Base-by-base conservation (phyloP, 2,888 invertebrate genomes). In the Sinotaia quadrata region DNA sequence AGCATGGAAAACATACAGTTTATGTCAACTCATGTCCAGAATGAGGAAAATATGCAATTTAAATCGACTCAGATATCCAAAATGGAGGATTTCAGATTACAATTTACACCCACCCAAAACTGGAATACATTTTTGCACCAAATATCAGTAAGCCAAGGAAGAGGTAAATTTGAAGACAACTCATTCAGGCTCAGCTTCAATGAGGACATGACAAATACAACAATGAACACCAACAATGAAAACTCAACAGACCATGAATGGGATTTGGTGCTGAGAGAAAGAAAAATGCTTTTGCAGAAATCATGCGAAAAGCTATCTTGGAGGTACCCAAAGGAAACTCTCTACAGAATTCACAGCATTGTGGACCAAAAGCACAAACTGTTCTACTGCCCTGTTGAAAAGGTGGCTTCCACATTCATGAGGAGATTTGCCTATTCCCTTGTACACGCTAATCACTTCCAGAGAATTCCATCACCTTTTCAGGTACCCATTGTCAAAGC, bases 351-450 rank as follows among this genome's bases (percentile, higher is more conserved):
- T 2, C 51, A 58, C 1, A 54, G 47, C 7, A 24, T 67, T 15
- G 54, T 67, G 21, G 49, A 59, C 21, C 31, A 36, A n/a, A 10
- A 12, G 15, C 51, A 29, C 4, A 51, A 34, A 3, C 27, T 60
- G 29, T 31, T 67, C 41, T 67, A 67, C 52, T 67, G 67, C 21
- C 67, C 67, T 0, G 67, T 67, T 31, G 67, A 67, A 41, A 67
- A 67, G 33, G 51, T 59, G 12, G 67, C 67, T 21, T 60, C 60
- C 7, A 67, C 67, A n/a, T 67, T 67, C 58, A 59, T 67, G 31
- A 36, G 67, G 24, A 59, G 60, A 7, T 60, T 52, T 27, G 21
- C 60, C 18, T 67, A 67, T 44, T 51, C 59, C 34, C 37, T 67
- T 4, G 52, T 54, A 18, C 59, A 67, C 33, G 41, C 51, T 2